phyloP scores from a whole-genome alignment of 2,113 vertebrate species.

The Amazona guildingii region DNA sequence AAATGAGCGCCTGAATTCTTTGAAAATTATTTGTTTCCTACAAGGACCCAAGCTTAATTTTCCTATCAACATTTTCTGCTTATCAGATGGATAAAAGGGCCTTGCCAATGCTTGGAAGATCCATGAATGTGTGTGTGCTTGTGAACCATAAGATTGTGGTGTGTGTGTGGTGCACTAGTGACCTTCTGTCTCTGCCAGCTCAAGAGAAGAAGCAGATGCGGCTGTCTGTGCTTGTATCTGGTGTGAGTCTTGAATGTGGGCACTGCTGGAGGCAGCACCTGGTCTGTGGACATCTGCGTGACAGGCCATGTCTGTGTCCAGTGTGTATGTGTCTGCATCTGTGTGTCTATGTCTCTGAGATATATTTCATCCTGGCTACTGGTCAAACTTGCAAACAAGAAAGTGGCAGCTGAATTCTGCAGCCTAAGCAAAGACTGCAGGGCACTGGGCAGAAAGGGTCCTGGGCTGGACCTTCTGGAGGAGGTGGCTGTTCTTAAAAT shows the following conservation, averaged over 20 bases:
- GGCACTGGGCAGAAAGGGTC: not conserved
- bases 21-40: not conserved
- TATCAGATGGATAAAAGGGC: fast-evolving
- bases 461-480: not conserved
- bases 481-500: not conserved
- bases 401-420: not conserved
- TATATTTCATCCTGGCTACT: not conserved
- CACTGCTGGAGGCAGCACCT: fast-evolving
- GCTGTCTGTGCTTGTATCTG: not conserved
- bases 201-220: fast-evolving
- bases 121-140: fast-evolving
- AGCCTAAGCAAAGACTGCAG: not conserved
- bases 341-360: not conserved
- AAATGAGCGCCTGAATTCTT: not conserved
- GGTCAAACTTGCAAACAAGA: not conserved
- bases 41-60: not conserved
- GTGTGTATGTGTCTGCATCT: not conserved
- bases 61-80: not conserved
- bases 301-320: fast-evolving
- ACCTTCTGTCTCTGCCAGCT: not conserved
- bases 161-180: not conserved
- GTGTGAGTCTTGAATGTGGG: fast-evolving
- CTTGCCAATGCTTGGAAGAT: fast-evolving
- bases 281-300: not conserved
- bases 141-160: fast-evolving